A percentile compares a stretch with the other conserved stretches of the same genome.
Evolutionary conservation across 1,140 invertebrate genomes (phyloP).

Genomic region (Rhynchophorus ferrugineus): DNA sequence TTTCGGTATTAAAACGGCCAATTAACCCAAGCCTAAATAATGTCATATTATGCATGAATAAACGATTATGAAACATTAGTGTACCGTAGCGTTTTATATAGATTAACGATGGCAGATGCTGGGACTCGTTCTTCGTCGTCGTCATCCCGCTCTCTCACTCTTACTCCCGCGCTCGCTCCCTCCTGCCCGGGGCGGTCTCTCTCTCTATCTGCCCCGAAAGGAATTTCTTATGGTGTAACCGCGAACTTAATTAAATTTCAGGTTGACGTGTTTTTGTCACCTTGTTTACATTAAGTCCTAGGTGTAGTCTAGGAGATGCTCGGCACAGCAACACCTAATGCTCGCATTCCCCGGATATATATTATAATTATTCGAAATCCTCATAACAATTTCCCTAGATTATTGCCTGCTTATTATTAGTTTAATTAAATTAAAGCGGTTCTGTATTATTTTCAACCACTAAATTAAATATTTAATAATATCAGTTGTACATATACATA

Average conservation of each 20-base stretch:
- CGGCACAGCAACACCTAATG: neutral
- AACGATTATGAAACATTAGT: conserved; percentile 1
- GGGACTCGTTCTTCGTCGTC: neutral
- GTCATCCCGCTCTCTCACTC: too few species aligned
- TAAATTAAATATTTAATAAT: too few species aligned
- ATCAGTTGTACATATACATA: too few species aligned
- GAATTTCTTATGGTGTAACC: conserved; percentile 14
- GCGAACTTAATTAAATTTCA: conserved; percentile 17
- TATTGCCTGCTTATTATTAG: too few species aligned
- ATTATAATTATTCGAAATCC: too few species aligned
- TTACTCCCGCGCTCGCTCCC: neutral
- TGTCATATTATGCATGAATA: conserved; percentile 3
- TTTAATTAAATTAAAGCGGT: too few species aligned
- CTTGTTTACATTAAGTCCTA: conserved; percentile 9
- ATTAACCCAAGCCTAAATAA: neutral
- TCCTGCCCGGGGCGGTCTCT: neutral
- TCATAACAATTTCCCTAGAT: conserved; percentile 11
- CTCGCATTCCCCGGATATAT: neutral
- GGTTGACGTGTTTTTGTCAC: conserved; percentile 18
- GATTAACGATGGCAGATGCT: neutral
- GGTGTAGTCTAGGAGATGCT: neutral
- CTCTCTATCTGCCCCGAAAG: neutral
- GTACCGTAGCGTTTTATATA: neutral
- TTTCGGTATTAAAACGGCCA: neutral
- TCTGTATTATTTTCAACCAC: too few species aligned